Evolutionary conservation across 2,888 invertebrate genomes (phyloP).

Genomic region (Nemapogon koenigi): DNA sequence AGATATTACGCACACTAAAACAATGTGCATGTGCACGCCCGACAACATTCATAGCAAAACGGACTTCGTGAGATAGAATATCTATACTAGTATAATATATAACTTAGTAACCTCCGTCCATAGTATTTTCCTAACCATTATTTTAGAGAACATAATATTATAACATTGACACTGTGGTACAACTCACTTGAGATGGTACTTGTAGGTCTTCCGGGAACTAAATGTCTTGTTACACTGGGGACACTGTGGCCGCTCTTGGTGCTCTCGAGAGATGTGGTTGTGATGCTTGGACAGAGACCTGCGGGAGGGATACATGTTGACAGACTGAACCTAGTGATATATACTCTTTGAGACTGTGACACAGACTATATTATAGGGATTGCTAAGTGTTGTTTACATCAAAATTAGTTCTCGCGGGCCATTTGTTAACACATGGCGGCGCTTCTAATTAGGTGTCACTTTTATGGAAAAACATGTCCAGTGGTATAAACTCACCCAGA

Average conservation of each 20-base stretch:
- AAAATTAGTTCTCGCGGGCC: not conserved
- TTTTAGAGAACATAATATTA: not conserved
- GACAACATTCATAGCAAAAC: too few relatives aligned
- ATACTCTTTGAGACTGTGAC: constrained; percentile 6
- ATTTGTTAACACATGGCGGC: too few relatives aligned
- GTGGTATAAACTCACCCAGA: not conserved
- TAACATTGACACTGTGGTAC: not conserved
- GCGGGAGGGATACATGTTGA: constrained; percentile 4
- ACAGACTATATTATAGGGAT: not conserved
- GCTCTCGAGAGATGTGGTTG: constrained; percentile 1
- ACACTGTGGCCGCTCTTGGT: constrained; percentile 35
- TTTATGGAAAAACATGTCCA: not conserved
- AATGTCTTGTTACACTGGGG: constrained; percentile 48
- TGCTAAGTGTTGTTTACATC: too few relatives aligned
- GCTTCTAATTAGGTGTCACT: too few relatives aligned
- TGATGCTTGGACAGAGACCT: constrained; percentile 1
- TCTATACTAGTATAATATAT: not conserved
- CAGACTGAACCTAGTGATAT: constrained; percentile 6
- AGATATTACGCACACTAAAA: too few relatives aligned
- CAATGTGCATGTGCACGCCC: too few relatives aligned
- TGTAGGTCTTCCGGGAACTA: constrained; percentile 46
- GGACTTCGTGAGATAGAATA: too few relatives aligned
- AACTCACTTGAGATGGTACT: constrained; percentile 50
- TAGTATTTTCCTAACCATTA: not conserved
- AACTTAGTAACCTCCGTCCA: constrained; percentile 1